Evolutionary conservation across 1,140 invertebrate genomes (phyloP).

Genomic region (Semibalanus balanoides): DNA sequence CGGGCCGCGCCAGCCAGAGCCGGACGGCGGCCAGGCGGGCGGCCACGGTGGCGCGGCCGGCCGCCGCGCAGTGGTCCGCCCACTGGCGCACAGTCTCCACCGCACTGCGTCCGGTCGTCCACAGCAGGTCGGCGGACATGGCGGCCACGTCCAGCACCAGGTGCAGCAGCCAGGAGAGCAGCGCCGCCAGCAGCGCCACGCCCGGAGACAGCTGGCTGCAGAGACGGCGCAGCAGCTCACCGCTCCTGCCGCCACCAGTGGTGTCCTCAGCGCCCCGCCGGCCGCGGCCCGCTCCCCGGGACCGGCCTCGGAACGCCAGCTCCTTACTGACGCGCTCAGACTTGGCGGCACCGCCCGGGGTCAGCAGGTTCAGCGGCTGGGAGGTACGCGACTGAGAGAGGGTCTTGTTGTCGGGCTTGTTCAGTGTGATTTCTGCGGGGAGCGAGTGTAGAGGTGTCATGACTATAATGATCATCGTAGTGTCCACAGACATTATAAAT

Average conservation of each 20-base stretch:
- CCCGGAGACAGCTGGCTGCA: background rate
- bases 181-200: background rate
- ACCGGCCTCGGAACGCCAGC: background rate
- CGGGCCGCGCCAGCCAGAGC: background rate
- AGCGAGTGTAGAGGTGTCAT: too few species aligned
- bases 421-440: background rate
- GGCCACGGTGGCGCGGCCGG: background rate
- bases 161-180: background rate
- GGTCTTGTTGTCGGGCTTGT: slow-evolving; percentile 3
- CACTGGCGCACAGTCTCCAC: too few species aligned
- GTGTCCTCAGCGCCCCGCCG: background rate
- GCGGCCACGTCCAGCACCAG: background rate
- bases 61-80: too few species aligned
- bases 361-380: background rate
- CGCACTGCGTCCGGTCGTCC: background rate
- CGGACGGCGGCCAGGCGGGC: background rate
- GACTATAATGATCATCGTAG: too few species aligned
- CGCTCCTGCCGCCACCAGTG: too few species aligned
- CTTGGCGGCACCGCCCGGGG: background rate
- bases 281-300: too few species aligned
- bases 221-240: background rate
- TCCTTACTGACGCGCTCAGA: background rate
- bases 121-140: background rate
- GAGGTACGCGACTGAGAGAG: background rate
- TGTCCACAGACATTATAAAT: too few species aligned